Evolutionary conservation across 2,113 vertebrate species (phyloP), one percentile per base, ranked within the genome.

Genomic region (Thamnophis sirtalis): DNA sequence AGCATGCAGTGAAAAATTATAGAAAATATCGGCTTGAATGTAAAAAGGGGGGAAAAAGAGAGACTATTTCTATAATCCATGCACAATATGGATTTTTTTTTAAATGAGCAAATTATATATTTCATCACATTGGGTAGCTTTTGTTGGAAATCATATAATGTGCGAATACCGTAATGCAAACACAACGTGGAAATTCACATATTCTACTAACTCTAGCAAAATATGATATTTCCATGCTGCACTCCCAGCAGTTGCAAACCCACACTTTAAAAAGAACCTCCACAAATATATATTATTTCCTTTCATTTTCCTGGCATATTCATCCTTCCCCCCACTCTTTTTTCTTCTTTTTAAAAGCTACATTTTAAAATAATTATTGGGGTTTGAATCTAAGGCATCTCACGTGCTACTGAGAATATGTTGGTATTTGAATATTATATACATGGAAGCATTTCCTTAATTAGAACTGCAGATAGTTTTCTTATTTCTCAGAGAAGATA

Each of bases 361-460:
- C 19, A 11, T 13, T 22, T 38, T 49, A 86, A 93, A 80, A 90
- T 89, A 5, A 26, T 91, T 26, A 17, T 38, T 43, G 49, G 73
- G 17, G 17, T 9, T 92, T 94, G 56, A 94, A 92, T 93, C 87
- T 91, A 92, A 95, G 50, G 88, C 48, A 53, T 87, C 9, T 26
- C 91, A 3, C 2, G 86, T 28, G 49, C 84, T 86, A 28, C 49
- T 91, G 95, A 91, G 49, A 84, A 33, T n/a, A 84, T 95, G 89
- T 89, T 87, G 92, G 93, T 94, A 87, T 0, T 21, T 50, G 7
- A 48, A 91, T 90, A 87, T 90, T 94, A 80, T 80, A 21, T 43
- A 43, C 73, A 80, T 43, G 33, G 73, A 80, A 80, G 33, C 33
- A 43, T 80, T 80, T 21, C 33, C 49, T 53, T 49, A 51, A 51